phyloP scores from a whole-genome alignment of 2,113 vertebrate species.

The Myiozetetes cayanensis region DNA sequence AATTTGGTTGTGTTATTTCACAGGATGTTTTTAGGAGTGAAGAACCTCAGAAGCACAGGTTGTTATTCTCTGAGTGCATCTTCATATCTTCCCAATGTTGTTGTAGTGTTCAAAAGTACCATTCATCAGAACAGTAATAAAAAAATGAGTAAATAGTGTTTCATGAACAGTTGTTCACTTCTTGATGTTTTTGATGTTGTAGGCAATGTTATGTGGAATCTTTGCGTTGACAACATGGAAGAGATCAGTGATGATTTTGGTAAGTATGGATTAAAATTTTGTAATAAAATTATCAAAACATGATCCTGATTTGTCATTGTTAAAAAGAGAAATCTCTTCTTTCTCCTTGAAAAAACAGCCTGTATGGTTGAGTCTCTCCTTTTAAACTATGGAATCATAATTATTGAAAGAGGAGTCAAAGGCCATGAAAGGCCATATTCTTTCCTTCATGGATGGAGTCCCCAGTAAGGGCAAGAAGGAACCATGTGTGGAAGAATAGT shows the following conservation, averaged over 20 bases:
- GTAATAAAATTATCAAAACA: neutral
- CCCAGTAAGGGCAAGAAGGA: neutral
- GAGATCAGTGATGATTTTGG: constrained; percentile 79
- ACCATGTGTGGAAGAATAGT: neutral
- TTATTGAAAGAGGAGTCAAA: neutral
- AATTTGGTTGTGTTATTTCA: neutral
- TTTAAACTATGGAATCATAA: neutral
- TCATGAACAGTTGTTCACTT: neutral
- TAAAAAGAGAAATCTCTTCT: neutral
- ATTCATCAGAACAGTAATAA: neutral
- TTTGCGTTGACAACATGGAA: constrained; percentile 85
- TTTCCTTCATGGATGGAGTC: neutral
- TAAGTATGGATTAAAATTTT: constrained; percentile 67
- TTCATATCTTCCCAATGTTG: neutral
- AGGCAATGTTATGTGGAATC: constrained; percentile 88
- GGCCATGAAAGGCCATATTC: neutral
- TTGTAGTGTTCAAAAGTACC: neutral
- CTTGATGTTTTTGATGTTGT: constrained; percentile 46
- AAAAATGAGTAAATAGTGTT: neutral
- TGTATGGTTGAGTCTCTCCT: neutral
- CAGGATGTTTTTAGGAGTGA: neutral
- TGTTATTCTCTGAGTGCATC: neutral
- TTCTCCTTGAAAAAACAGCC: neutral
- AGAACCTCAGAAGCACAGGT: neutral
- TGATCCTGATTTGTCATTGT: neutral